Evolutionary conservation across 2,797 vertebrate species (phyloP), one percentile per base, ranked within the genome.

Genomic region (Sebastiscus albofasciatus): DNA sequence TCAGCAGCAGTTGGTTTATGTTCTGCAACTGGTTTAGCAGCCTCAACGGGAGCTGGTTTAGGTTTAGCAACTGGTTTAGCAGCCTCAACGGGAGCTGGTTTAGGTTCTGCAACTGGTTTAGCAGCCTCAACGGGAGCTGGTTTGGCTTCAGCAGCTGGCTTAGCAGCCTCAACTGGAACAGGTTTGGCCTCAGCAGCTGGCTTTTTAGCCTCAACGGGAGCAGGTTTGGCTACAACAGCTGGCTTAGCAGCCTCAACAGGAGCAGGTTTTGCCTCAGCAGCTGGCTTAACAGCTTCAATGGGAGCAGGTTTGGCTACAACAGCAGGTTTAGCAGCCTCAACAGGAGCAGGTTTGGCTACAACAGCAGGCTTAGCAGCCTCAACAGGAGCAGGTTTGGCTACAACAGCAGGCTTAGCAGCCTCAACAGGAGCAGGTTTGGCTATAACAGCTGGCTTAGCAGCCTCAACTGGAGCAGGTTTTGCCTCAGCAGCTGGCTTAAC

Each of bases 341-440:
- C 34, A 0, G 29, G 36, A 1, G 16, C 65, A 1, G 13, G 11
- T 33, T 86, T 86, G 1, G 60, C n/a, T 1, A 34, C 13, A 1
- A 1, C 10, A 5, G 13, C 68, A 18, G 49, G 13, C 27, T 84
- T 82, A 2, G 5, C 11, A 33, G 14, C 79, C 52, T 69, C 55
- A 27, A 58, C 24, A 0, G 42, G 39, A 0, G 33, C 52, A 18
- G 66, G 3, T 42, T 86, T 78, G 2, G 14, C 20, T 12, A 20
- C 9, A 1, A 27, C 49, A 13, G 3, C 42, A 1, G 66, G 11
- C n/a, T 77, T 64, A 0, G 22, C 64, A 16, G 4, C 64, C 36
- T 20, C 36, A 42, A 20, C 8, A 0, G 4, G 36, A 4, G 64
- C 62, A 0, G 0, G 36, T 42, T 49, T 67, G 0, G 14, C 33